A percentile compares a stretch with the other conserved stretches of the same genome.
Conservation (phyloP, 2,888 invertebrate genomes). For the Melikaiella ostensackeni region DNA sequence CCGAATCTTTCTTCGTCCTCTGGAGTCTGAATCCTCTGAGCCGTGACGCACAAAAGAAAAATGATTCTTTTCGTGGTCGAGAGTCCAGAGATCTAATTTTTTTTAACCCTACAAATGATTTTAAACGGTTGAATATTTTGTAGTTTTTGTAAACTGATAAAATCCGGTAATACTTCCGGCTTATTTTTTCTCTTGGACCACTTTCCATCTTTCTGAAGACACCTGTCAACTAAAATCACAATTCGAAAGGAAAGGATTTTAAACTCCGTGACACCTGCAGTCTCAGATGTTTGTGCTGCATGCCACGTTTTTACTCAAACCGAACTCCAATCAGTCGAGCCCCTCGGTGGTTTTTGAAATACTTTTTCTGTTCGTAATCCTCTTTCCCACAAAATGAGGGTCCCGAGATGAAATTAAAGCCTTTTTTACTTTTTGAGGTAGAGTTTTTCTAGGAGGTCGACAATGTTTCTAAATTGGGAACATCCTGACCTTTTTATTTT, state of each 20-base stretch:
- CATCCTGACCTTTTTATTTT: slow-evolving; percentile 18
- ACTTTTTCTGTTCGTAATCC: slow-evolving; percentile 10
- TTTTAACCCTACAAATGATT: neutral
- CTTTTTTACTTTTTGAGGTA: neutral
- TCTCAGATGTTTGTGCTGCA: neutral
- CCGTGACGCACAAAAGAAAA: neutral
- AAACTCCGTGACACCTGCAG: slow-evolving; percentile 5
- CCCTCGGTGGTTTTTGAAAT: slow-evolving; percentile 4
- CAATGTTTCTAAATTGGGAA: slow-evolving; percentile 11
- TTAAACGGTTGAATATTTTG: too few species aligned
- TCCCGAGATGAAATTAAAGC: neutral
- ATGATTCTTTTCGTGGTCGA: neutral
- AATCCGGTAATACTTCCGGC: slow-evolving; percentile 16
- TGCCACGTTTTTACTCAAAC: slow-evolving; percentile 15
- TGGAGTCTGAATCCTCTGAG: neutral
- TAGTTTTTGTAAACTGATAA: too few species aligned
- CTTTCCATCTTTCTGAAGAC: neutral
- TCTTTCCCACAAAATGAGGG: slow-evolving; percentile 23
- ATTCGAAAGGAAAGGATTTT: slow-evolving; percentile 13
- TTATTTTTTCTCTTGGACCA: neutral
- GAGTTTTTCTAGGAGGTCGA: neutral
- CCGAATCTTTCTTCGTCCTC: neutral
- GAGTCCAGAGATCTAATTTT: neutral
- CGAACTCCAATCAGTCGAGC: neutral
- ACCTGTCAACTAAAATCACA: slow-evolving; percentile 25